These are phyloP conservation scores for Polymixis lichenea DNA, from an alignment of 2,888 invertebrate species.

Conservation along the genomic window DNA sequence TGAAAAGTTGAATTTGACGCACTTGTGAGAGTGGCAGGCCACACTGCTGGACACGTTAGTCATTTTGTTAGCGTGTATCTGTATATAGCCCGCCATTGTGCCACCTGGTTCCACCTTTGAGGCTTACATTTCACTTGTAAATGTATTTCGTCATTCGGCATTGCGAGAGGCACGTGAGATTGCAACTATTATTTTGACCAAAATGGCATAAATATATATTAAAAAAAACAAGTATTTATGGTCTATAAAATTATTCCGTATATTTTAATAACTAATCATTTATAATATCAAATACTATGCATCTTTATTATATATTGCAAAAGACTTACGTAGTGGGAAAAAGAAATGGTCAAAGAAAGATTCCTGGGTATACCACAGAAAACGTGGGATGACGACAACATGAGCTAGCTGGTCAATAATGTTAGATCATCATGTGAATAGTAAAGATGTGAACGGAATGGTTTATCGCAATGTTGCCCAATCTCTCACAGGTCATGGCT, in stretches of 20 bases:
- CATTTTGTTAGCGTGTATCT: slow-evolving; percentile 12
- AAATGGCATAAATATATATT: not conserved
- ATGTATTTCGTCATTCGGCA: not conserved
- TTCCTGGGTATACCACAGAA: not conserved
- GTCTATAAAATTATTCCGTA: not conserved
- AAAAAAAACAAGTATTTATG: not conserved
- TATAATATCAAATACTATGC: too few species aligned
- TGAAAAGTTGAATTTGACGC: slow-evolving; percentile 5
- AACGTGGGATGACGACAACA: not conserved
- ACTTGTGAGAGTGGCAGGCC: not conserved
- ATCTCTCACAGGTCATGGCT: not conserved
- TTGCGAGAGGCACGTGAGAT: not conserved
- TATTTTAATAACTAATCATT: too few species aligned
- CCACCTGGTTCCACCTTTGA: not conserved
- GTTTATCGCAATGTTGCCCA: not conserved
- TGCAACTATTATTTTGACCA: not conserved
- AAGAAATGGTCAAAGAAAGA: not conserved
- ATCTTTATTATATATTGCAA: not conserved
- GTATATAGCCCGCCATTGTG: too few species aligned
- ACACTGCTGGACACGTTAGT: not conserved
- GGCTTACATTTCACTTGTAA: slow-evolving; percentile 1
- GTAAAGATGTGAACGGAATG: not conserved
- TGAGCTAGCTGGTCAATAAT: not conserved
- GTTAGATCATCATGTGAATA: not conserved
- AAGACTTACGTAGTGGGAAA: not conserved